Evolutionary conservation across 2,113 vertebrate genomes (phyloP).

Genomic region (Phainopepla nitens): DNA sequence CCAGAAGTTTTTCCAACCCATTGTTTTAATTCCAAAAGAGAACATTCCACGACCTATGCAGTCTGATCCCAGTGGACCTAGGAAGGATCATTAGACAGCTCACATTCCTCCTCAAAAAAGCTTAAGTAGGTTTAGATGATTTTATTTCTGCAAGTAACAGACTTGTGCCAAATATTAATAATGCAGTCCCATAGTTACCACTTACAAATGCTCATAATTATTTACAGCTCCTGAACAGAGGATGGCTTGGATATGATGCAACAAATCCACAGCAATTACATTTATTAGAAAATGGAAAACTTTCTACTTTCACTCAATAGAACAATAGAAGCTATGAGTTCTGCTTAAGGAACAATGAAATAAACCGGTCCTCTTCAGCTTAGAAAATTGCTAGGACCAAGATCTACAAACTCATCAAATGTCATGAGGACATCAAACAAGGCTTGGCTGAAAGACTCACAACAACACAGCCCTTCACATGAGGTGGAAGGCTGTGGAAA

Average conservation of each 20-base stretch:
- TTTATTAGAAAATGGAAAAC: constrained; percentile 25
- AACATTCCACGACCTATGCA: not conserved
- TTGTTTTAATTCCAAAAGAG: not conserved
- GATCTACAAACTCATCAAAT: not conserved
- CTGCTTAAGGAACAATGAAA: not conserved
- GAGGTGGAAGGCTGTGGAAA: not conserved
- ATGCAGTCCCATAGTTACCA: constrained; percentile 28
- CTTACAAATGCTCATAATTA: constrained; percentile 13
- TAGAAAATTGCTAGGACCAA: not conserved
- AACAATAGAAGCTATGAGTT: not conserved
- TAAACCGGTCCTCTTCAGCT: not conserved
- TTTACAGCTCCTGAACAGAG: constrained; percentile 34
- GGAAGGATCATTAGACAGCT: constrained; percentile 13
- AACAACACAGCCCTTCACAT: not conserved
- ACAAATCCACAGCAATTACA: not conserved
- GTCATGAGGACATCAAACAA: not conserved
- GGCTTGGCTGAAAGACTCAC: not conserved
- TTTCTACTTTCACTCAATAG: not conserved
- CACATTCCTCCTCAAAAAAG: not conserved
- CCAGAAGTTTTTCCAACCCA: not conserved
- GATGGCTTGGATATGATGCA: not conserved
- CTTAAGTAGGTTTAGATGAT: not conserved
- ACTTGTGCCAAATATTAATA: constrained; percentile 5
- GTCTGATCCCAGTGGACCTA: not conserved
- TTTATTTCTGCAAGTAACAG: constrained; percentile 17